phyloP scores from a whole-genome alignment of 2,888 invertebrate species.

The Lasioglossum calceatum region DNA sequence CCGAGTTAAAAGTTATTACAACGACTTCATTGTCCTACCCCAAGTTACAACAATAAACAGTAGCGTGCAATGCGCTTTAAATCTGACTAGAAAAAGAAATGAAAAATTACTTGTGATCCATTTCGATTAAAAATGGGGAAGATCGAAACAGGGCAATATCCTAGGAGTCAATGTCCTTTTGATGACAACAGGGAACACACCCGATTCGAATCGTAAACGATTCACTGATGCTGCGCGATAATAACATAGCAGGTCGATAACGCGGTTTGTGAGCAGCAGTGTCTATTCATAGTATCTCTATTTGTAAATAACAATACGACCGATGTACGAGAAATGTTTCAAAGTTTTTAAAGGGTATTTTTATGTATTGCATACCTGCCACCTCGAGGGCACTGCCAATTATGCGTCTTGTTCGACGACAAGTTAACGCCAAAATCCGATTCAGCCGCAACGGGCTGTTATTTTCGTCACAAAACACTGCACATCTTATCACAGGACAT shows the following conservation, averaged over 20 bases:
- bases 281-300: not conserved
- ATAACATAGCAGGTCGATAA: constrained; percentile 36
- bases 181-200: constrained; percentile 72
- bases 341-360: constrained; percentile 26
- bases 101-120: constrained; percentile 17
- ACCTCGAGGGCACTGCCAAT: constrained; percentile 65
- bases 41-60: not conserved
- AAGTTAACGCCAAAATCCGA: constrained; percentile 62
- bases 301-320: not conserved
- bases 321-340: not conserved
- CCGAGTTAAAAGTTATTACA: not conserved
- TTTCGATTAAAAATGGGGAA: constrained; percentile 36
- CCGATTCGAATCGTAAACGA: constrained; percentile 57
- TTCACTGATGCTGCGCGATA: constrained; percentile 35
- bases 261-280: not conserved
- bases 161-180: constrained; percentile 74
- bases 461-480: constrained; percentile 78
- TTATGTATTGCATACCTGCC: constrained; percentile 69
- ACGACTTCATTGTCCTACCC: constrained; percentile 11
- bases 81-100: not conserved
- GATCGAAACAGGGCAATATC: constrained; percentile 64
- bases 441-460: constrained; percentile 74
- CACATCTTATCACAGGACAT: constrained; percentile 71
- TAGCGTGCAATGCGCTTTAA: not conserved
- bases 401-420: constrained; percentile 69